phyloP scores from a whole-genome alignment of 2,888 invertebrate species.

The Rhagonycha lutea region DNA sequence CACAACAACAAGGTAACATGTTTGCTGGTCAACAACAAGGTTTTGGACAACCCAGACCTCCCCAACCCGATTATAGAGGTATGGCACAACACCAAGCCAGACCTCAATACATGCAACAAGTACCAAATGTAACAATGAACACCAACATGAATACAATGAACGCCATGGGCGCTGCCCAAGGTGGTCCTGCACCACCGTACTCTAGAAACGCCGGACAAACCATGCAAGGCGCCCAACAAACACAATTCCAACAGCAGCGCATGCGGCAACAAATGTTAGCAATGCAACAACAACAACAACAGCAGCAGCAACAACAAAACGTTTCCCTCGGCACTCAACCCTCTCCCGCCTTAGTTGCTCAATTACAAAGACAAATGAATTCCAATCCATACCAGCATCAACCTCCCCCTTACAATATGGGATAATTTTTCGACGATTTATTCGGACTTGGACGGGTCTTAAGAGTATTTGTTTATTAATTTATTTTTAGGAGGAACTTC shows the following conservation, averaged over 20 bases:
- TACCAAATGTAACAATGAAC: conserved; percentile 87
- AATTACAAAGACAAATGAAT: conserved; percentile 66
- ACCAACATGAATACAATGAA: conserved; percentile 79
- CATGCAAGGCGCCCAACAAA: conserved; percentile 42
- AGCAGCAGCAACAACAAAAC: conserved; percentile 53
- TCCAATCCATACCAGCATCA: conserved; percentile 62
- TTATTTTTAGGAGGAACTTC: neutral
- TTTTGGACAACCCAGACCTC: conserved; percentile 59
- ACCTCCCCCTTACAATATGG: conserved; percentile 60
- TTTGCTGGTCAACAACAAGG: conserved; percentile 57
- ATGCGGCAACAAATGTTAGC: conserved; percentile 73
- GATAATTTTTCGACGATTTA: conserved; percentile 7
- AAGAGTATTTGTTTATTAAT: neutral
- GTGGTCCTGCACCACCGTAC: conserved; percentile 79
- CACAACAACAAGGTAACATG: conserved; percentile 45
- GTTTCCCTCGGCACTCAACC: conserved; percentile 59
- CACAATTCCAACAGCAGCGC: conserved; percentile 53
- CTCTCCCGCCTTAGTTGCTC: conserved; percentile 67
- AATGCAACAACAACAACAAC: conserved; percentile 62
- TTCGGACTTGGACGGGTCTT: neutral
- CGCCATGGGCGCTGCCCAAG: conserved; percentile 55
- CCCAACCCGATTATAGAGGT: conserved; percentile 52
- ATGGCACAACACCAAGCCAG: conserved; percentile 60
- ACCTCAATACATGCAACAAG: conserved; percentile 72
- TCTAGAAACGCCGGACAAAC: conserved; percentile 58